A percentile compares a stretch with the other conserved stretches of the same genome.
Evolutionary conservation across 2,888 invertebrate genomes (phyloP).

Genomic region (Oxyscelio sp.): DNA sequence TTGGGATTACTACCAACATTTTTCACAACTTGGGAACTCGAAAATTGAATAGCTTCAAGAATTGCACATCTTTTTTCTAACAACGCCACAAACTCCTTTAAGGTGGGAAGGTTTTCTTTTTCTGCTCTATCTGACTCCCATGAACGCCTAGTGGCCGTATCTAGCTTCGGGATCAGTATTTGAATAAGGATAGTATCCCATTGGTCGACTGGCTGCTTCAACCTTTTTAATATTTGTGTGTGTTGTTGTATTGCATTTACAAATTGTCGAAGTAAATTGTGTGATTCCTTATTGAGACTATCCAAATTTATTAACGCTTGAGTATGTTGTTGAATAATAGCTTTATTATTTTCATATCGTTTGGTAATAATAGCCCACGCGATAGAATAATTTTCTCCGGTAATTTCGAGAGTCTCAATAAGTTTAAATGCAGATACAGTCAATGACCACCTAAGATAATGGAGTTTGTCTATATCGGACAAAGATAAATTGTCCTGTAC

Average conservation of each 20-base stretch:
- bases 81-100: constrained; percentile 7
- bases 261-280: neutral
- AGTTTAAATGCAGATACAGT: neutral
- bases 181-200: constrained; percentile 23
- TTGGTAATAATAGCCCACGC: neutral
- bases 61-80: constrained; percentile 1
- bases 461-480: neutral
- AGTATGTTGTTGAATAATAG: neutral
- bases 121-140: constrained; percentile 22
- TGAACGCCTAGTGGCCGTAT: neutral
- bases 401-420: neutral
- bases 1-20: neutral
- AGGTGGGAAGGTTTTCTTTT: neutral
- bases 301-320: neutral
- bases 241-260: constrained; percentile 1
- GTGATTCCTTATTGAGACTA: neutral
- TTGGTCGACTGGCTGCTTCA: constrained; percentile 7
- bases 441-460: neutral
- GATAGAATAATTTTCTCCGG: neutral
- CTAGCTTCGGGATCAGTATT: neutral
- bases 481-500: neutral
- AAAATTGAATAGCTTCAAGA: neutral
- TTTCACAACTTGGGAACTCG: neutral
- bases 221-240: neutral
- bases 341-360: neutral